These are phyloP conservation scores for Lymantria monacha DNA, from an alignment of 2,888 invertebrate species.

Conservation along the genomic window DNA sequence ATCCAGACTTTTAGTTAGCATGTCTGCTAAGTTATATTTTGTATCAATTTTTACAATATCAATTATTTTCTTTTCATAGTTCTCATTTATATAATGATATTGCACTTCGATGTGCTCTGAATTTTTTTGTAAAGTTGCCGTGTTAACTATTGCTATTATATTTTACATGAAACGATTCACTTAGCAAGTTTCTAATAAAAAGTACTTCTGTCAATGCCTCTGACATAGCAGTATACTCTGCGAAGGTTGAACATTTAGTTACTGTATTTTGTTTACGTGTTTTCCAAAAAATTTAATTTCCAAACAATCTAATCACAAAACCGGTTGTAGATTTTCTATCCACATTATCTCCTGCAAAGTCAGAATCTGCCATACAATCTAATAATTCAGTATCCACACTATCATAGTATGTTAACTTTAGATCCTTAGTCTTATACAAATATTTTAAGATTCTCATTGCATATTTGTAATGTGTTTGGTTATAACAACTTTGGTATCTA, in stretches of 20 bases:
- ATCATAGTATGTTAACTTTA: constrained; percentile 23
- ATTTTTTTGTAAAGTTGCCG: constrained; percentile 15
- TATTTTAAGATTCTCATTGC: constrained; percentile 13
- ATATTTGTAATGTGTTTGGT: constrained; percentile 16
- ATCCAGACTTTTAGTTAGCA: constrained; percentile 28
- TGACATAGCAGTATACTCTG: constrained; percentile 36
- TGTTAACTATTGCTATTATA: not conserved
- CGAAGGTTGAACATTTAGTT: constrained; percentile 35
- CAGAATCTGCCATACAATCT: constrained; percentile 42
- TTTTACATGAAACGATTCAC: constrained; percentile 13
- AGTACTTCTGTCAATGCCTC: constrained; percentile 30
- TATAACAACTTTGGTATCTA: constrained; percentile 44
- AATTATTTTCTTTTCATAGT: constrained; percentile 26
- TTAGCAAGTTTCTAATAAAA: constrained; percentile 8
- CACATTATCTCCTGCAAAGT: constrained; percentile 30
- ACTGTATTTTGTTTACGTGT: constrained; percentile 40
- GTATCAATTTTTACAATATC: constrained; percentile 35
- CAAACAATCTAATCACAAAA: constrained; percentile 43
- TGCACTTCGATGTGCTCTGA: constrained; percentile 30
- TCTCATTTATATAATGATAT: constrained; percentile 23
- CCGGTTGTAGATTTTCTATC: constrained; percentile 37
- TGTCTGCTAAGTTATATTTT: constrained; percentile 23
- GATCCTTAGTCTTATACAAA: constrained; percentile 17
- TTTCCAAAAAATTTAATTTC: constrained; percentile 44
- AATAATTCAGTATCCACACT: constrained; percentile 23